Evolutionary conservation across 2,888 invertebrate genomes (phyloP).

Genomic region (Drosophila atripex): DNA sequence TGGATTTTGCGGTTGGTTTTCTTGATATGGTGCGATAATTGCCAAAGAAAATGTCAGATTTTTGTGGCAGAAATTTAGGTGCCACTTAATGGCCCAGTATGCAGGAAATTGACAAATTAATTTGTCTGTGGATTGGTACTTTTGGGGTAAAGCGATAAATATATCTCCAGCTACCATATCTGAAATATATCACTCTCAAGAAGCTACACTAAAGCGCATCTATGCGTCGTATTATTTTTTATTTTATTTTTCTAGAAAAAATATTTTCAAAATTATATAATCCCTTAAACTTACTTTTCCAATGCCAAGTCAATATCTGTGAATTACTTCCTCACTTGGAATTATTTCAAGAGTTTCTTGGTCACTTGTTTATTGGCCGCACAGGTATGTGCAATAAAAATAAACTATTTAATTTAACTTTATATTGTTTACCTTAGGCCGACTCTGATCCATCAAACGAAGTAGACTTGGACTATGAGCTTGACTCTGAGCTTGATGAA

Average conservation of each 20-base stretch:
- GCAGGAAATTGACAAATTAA: slow-evolving; percentile 1
- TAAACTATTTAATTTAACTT: background rate
- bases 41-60: slow-evolving; percentile 39
- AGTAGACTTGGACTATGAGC: background rate
- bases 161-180: no score
- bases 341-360: background rate
- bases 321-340: background rate
- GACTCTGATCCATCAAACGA: background rate
- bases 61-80: slow-evolving; percentile 16
- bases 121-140: background rate
- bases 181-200: no score
- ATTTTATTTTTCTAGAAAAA: no score
- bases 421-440: slow-evolving; percentile 5
- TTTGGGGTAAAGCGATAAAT: background rate
- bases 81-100: background rate
- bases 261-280: background rate
- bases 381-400: slow-evolving; percentile 33
- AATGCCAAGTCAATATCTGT: background rate
- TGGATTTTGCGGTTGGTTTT: slow-evolving; percentile 23
- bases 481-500: slow-evolving; percentile 7
- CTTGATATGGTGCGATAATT: slow-evolving; percentile 39
- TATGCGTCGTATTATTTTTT: no score
- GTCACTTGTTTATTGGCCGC: slow-evolving; percentile 53
- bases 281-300: background rate
- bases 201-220: no score